phyloP scores from a whole-genome alignment of 2,888 invertebrate genomes.

The Acrocyrtus sp. region DNA sequence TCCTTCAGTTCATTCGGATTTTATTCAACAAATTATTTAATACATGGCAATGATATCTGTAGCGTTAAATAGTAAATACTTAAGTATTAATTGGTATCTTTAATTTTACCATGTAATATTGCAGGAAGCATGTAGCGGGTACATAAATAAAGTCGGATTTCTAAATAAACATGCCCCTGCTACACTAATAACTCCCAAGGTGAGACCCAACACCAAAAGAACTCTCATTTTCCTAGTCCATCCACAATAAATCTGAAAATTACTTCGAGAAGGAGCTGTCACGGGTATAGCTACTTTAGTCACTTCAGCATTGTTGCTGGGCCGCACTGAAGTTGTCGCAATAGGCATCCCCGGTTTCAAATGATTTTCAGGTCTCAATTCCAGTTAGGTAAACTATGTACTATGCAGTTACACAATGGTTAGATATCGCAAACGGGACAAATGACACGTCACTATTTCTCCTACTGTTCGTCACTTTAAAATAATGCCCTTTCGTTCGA shows the following conservation, averaged over 20 bases:
- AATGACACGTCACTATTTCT: too few relatives aligned
- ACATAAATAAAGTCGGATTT: slow-evolving; percentile 61
- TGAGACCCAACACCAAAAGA: slow-evolving; percentile 17
- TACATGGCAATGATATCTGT: background rate
- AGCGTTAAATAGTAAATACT: background rate
- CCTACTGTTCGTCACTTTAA: too few relatives aligned
- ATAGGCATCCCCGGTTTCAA: too few relatives aligned
- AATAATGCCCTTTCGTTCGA: too few relatives aligned
- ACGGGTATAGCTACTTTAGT: background rate
- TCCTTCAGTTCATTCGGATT: slow-evolving; percentile 48
- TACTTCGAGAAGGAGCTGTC: background rate
- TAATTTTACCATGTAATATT: slow-evolving; percentile 61
- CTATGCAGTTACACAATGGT: too few relatives aligned
- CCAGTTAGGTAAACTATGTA: too few relatives aligned
- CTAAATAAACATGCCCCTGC: slow-evolving; percentile 57
- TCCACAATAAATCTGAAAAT: background rate
- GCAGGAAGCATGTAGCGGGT: slow-evolving; percentile 62
- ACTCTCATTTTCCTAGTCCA: slow-evolving; percentile 38
- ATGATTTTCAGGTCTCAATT: too few relatives aligned
- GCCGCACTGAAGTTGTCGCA: background rate
- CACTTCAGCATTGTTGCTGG: background rate
- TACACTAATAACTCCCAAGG: slow-evolving; percentile 19
- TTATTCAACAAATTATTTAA: background rate
- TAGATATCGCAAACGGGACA: too few relatives aligned
- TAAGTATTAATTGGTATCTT: background rate